Percentiles rank a stretch among this genome's conserved stretches.
phyloP scores from a whole-genome alignment of 2,113 vertebrate species.

The Microcebus ravelobensis region DNA sequence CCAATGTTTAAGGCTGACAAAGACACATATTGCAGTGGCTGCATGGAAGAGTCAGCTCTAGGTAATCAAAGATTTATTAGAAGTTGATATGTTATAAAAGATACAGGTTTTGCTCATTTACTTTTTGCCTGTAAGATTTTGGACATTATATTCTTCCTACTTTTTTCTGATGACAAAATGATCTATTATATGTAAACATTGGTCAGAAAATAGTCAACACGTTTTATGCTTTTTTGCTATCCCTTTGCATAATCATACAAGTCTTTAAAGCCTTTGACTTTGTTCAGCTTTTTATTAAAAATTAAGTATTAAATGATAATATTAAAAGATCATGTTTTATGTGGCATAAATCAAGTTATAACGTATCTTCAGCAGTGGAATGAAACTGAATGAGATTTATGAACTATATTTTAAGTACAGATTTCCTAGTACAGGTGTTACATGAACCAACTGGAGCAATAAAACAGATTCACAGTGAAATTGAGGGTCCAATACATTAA shows the following conservation, averaged over 20 bases:
- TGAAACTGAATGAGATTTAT: neutral
- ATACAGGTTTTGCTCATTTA: neutral
- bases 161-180: neutral
- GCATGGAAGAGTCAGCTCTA: neutral
- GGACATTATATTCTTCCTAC: neutral
- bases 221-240: neutral
- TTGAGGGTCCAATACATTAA: neutral
- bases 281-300: neutral
- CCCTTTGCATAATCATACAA: neutral
- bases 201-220: neutral
- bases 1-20: neutral
- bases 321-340: neutral
- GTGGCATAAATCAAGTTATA: neutral
- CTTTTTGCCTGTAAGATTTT: neutral
- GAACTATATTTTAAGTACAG: neutral
- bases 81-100: neutral
- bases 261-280: neutral
- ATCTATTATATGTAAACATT: neutral
- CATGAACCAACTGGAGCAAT: neutral
- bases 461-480: neutral
- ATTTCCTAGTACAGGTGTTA: neutral
- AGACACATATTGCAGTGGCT: neutral
- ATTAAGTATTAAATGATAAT: neutral
- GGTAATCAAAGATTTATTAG: neutral
- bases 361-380: neutral